Conservation (phyloP, 2,888 invertebrate genomes). For the Ashinkailepas kermadecensis region DNA sequence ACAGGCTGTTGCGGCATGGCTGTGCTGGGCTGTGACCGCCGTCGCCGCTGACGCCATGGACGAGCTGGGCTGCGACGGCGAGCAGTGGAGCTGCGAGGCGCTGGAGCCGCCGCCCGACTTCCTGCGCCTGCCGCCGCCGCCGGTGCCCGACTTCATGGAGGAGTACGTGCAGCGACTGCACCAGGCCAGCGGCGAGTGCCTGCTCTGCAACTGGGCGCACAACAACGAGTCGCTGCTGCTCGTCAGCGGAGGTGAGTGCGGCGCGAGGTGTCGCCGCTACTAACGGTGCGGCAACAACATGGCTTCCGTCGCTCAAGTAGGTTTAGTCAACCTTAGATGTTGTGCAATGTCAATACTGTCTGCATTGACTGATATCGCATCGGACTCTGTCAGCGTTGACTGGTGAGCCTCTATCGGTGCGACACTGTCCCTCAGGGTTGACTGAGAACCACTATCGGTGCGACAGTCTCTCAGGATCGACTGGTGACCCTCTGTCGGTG, state of each 20-base stretch:
- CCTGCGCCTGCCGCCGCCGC: slow-evolving; percentile 76
- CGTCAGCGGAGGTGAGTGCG: background rate
- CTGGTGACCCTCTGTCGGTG: too few relatives aligned
- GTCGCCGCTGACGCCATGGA: slow-evolving; percentile 1
- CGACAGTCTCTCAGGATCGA: too few relatives aligned
- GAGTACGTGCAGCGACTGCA: slow-evolving; percentile 39
- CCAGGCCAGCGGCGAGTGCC: slow-evolving; percentile 9
- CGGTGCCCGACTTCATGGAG: slow-evolving; percentile 65
- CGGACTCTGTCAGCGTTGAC: too few relatives aligned
- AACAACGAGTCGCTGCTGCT: slow-evolving; percentile 7
- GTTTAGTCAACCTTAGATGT: too few relatives aligned
- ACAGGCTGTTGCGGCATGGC: background rate
- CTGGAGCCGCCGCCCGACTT: slow-evolving; percentile 72
- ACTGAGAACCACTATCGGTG: too few relatives aligned
- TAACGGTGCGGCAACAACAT: too few relatives aligned
- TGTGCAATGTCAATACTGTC: too few relatives aligned
- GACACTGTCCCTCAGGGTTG: too few relatives aligned
- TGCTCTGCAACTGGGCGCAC: slow-evolving; percentile 12
- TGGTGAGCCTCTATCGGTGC: too few relatives aligned
- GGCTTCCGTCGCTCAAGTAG: too few relatives aligned
- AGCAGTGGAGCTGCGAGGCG: slow-evolving; percentile 37
- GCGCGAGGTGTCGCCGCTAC: too few relatives aligned
- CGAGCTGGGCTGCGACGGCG: slow-evolving; percentile 28
- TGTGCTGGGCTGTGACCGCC: background rate
- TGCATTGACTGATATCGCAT: too few relatives aligned